These are phyloP conservation scores for Sciurus carolinensis DNA, from an alignment of 2,797 vertebrate genomes.

Conservation along the genomic window DNA sequence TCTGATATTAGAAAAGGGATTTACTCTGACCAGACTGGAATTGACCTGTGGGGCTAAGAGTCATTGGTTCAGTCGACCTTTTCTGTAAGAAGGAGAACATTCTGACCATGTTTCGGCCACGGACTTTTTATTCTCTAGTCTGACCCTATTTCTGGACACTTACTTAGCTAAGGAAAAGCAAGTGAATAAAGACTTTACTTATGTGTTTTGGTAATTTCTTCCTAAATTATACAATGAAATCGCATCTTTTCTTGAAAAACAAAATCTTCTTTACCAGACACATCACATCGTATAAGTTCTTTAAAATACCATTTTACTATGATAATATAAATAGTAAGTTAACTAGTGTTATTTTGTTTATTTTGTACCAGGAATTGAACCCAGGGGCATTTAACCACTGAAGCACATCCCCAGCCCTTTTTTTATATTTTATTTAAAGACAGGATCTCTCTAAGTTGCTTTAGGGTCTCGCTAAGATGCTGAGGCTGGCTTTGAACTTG, in stretches of 20 bases:
- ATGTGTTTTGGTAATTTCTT: not conserved
- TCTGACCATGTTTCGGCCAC: slow-evolving; percentile 59
- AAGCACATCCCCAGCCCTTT: too few species aligned
- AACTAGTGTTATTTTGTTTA: not conserved
- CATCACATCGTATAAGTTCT: not conserved
- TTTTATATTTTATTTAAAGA: too few species aligned
- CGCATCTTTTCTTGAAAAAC: slow-evolving; percentile 21
- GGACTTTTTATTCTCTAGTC: slow-evolving; percentile 26
- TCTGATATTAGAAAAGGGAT: slow-evolving; percentile 81
- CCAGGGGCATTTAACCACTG: too few species aligned
- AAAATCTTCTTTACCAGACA: not conserved
- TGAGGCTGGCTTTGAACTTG: too few species aligned
- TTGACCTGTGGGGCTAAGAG: slow-evolving; percentile 58
- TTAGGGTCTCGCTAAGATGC: too few species aligned
- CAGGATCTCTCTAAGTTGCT: too few species aligned
- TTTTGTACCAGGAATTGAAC: too few species aligned
- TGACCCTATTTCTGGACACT: slow-evolving; percentile 33
- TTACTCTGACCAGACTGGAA: slow-evolving; percentile 65
- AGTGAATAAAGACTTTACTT: slow-evolving; percentile 14
- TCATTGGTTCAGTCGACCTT: slow-evolving; percentile 60
- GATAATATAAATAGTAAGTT: not conserved
- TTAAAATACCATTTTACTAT: not conserved
- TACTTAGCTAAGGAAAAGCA: not conserved
- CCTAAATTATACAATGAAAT: not conserved
- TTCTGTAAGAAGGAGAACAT: slow-evolving; percentile 60